Evolutionary conservation across 1,140 invertebrate genomes (phyloP), one percentile per base, ranked within the genome.

Genomic region (Diorhabda carinulata): DNA sequence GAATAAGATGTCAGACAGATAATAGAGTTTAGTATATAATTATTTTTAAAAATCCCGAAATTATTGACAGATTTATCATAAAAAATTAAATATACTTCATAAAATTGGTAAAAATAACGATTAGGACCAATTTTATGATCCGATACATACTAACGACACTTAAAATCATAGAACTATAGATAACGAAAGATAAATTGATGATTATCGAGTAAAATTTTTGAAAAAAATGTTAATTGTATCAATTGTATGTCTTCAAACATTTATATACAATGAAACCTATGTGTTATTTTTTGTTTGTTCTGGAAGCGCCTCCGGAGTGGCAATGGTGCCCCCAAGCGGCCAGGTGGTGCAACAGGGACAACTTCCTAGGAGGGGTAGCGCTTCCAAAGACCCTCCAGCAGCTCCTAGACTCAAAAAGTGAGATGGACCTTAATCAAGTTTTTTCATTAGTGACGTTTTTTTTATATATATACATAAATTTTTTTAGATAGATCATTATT

Each of bases 251-350:
- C 8, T 63, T 25, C 2, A 25, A 25, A 25, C 25, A 1, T 25
- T 25, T 25, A 25, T 25, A 58, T 68, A 65, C 70, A 68, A 68
- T 70, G 74, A 76, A 77, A 76, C 75, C 76, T 78, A 78, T 80
- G 74, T 80, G 74, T 77, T 74, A 75, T 79, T 78, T 52, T 78
- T 77, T 78, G 69, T 78, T 79, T 80, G 73, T 81, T 79, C 77
- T 80, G 79, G 78, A 80, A 81, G 80, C 78, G 80, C 80, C 78
- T 77, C 77, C 78, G 80, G 76, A 73, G 78, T 79, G 73, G 79
- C 77, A 72, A 80, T 79, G 80, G 78, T 76, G 66, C 79, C 80
- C 43, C 80, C 80, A 67, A 75, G 72, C 71, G 70, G 57, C 68
- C 72, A 72, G 63, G 64, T 66, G 47, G 72, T 70, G 52, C 70